phyloP scores from a whole-genome alignment of 2,113 vertebrate genomes.

The Poeciliopsis turrubarensis region DNA sequence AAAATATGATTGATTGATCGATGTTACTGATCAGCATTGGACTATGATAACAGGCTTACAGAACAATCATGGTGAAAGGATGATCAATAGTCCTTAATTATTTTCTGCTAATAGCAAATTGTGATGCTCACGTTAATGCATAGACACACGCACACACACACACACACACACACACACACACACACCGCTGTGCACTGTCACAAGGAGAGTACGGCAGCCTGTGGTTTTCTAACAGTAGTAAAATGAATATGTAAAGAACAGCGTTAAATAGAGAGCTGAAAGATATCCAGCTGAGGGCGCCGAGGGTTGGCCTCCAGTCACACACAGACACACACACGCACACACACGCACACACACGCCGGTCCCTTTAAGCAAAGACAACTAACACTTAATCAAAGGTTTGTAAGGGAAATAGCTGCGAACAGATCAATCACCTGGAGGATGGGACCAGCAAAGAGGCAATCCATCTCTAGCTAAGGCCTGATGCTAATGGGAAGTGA shows the following conservation, averaged over 20 bases:
- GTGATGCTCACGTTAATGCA: too few species aligned
- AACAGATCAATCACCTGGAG: slow-evolving; percentile 70
- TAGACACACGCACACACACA: background rate
- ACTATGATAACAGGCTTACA: too few species aligned
- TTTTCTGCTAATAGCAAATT: background rate
- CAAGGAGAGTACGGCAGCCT: slow-evolving; percentile 54
- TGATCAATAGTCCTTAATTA: background rate
- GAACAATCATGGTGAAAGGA: background rate
- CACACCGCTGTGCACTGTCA: slow-evolving; percentile 17
- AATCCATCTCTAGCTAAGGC: slow-evolving; percentile 57
- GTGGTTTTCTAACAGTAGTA: slow-evolving; percentile 68
- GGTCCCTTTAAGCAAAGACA: slow-evolving; percentile 52
- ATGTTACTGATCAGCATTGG: too few species aligned
- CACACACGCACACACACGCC: slow-evolving; percentile 28
- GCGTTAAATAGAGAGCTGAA: slow-evolving; percentile 79
- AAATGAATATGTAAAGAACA: slow-evolving; percentile 84
- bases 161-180: background rate
- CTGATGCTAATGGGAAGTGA: slow-evolving; percentile 44
- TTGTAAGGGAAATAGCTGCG: slow-evolving; percentile 68
- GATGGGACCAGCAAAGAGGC: slow-evolving; percentile 47
- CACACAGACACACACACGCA: slow-evolving; percentile 27
- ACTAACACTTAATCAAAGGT: slow-evolving; percentile 66
- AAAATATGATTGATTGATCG: too few species aligned
- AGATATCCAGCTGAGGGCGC: slow-evolving; percentile 73
- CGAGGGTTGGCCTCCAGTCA: slow-evolving; percentile 58